These are phyloP conservation scores for Halictus rubicundus DNA, from an alignment of 1,140 invertebrate genomes.

Conservation along the genomic window DNA sequence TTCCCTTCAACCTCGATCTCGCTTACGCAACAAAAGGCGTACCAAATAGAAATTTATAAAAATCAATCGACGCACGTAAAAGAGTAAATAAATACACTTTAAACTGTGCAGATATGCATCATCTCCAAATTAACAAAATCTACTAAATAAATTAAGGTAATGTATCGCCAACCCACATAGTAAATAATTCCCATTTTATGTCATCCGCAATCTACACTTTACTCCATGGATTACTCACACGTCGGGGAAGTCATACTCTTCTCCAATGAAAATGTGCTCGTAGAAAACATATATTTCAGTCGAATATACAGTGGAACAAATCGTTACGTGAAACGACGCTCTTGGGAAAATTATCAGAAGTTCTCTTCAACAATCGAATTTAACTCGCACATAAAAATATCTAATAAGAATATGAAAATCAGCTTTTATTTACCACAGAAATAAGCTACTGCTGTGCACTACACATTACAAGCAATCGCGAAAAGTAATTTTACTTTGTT, in stretches of 20 bases:
- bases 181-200: slow-evolving; percentile 7
- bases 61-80: slow-evolving; percentile 16
- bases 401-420: background rate
- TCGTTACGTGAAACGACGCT: background rate
- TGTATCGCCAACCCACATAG: background rate
- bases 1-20: background rate
- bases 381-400: background rate
- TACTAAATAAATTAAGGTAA: slow-evolving; percentile 29
- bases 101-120: background rate
- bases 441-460: background rate
- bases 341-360: background rate
- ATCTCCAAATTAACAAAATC: background rate
- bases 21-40: slow-evolving; percentile 14
- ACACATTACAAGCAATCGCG: background rate
- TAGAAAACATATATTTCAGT: background rate
- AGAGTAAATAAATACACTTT: slow-evolving; percentile 13
- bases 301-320: background rate
- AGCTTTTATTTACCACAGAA: background rate
- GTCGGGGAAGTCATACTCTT: background rate
- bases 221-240: background rate
- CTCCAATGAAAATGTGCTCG: background rate
- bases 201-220: background rate
- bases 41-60: slow-evolving; percentile 6
- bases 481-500: background rate
- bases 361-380: background rate